Evolutionary conservation across 2,113 vertebrate species (phyloP).

Genomic region (Megaceryle maxima): DNA sequence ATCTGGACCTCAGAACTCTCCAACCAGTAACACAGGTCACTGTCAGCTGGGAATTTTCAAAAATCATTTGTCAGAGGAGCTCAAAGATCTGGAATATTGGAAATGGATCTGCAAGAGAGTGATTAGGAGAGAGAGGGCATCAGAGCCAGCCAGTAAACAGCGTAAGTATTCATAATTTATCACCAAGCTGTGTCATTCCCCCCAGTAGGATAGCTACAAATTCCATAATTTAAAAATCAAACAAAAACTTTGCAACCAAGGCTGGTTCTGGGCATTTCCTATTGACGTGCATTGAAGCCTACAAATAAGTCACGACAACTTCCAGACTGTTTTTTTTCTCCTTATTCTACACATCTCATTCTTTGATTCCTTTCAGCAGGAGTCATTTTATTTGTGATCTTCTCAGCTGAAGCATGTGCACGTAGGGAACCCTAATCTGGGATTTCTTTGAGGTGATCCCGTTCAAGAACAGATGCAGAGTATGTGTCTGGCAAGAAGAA

Average conservation of each 20-base stretch:
- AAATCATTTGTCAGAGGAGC: background rate
- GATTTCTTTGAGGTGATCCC: background rate
- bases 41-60: background rate
- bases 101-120: background rate
- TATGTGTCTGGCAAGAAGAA: background rate
- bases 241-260: background rate
- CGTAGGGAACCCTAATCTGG: background rate
- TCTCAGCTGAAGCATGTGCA: background rate
- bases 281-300: background rate
- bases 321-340: background rate
- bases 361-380: background rate
- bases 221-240: background rate
- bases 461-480: background rate
- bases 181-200: background rate
- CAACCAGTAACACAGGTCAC: background rate
- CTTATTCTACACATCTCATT: background rate
- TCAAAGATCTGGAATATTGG: background rate
- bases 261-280: background rate
- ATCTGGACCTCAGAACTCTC: background rate
- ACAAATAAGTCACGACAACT: background rate
- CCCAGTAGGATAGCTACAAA: background rate
- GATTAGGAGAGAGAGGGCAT: background rate
- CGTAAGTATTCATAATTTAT: background rate
- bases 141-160: background rate
- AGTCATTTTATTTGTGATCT: background rate